Evolutionary conservation across 2,113 vertebrate genomes (phyloP).

Genomic region (Stomatorhinus ivindoensis): DNA sequence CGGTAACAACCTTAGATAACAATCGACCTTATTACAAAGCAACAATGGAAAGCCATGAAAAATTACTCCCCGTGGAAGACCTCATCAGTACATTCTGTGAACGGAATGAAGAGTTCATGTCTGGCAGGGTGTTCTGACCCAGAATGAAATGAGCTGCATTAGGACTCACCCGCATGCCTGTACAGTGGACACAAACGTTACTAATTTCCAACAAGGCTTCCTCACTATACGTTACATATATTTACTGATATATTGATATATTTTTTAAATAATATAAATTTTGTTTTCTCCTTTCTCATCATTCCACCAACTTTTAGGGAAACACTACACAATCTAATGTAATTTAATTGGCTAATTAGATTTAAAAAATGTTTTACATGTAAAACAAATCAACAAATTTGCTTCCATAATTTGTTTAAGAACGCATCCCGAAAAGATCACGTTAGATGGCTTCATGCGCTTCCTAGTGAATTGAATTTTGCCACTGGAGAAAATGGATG

Average conservation of each 20-base stretch:
- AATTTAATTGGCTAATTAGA: background rate
- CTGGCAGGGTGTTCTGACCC: background rate
- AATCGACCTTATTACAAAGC: background rate
- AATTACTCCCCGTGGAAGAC: background rate
- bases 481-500: background rate
- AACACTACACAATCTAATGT: background rate
- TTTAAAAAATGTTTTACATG: background rate
- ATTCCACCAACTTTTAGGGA: background rate
- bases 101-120: background rate
- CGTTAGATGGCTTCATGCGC: background rate
- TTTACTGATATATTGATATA: background rate
- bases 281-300: background rate
- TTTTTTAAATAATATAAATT: background rate
- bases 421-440: background rate
- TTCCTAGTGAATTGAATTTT: background rate
- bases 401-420: background rate
- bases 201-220: background rate
- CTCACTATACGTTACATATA: background rate
- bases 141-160: background rate
- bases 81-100: background rate
- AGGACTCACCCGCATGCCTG: background rate
- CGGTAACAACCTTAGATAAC: background rate
- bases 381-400: background rate
- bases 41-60: background rate
- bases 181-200: background rate